phyloP scores from a whole-genome alignment of 1,140 invertebrate species.

The Carcinoscorpius rotundicauda region DNA sequence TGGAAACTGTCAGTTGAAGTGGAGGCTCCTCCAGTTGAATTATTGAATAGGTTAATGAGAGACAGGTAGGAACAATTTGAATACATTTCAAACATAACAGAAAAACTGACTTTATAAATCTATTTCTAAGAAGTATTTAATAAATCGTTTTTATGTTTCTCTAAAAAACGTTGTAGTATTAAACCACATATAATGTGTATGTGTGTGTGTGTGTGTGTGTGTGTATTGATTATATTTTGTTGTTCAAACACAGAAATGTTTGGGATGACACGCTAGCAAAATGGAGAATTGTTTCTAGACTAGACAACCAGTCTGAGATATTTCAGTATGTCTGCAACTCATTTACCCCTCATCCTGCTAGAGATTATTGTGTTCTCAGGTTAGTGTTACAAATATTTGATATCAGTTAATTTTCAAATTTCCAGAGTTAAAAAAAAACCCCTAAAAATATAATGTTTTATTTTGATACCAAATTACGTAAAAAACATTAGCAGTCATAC shows the following conservation, averaged over 20 bases:
- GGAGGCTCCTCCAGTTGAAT: conserved; percentile 76
- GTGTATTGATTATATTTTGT: conserved; percentile 29
- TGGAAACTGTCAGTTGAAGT: conserved; percentile 81
- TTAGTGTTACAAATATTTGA: conserved; percentile 29
- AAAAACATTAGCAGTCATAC: no score
- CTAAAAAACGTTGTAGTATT: conserved; percentile 16
- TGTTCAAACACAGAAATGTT: conserved; percentile 45
- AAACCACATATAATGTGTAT: conserved; percentile 38
- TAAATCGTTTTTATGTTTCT: background rate
- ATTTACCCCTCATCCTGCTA: conserved; percentile 62
- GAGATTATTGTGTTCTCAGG: conserved; percentile 81
- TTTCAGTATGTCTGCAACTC: conserved; percentile 72
- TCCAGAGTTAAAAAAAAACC: no score
- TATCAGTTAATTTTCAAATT: no score
- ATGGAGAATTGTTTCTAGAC: conserved; percentile 61
- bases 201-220: no score
- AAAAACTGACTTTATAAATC: background rate
- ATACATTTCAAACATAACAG: background rate
- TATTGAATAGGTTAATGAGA: conserved; percentile 54
- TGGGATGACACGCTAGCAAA: conserved; percentile 77
- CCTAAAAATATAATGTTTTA: no score
- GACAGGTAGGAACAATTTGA: conserved; percentile 29
- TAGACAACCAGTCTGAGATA: conserved; percentile 70
- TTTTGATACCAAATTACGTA: no score
- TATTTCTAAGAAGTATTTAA: background rate